Conservation (phyloP, 2,888 invertebrate species). For the Drosophila mimetica region DNA sequence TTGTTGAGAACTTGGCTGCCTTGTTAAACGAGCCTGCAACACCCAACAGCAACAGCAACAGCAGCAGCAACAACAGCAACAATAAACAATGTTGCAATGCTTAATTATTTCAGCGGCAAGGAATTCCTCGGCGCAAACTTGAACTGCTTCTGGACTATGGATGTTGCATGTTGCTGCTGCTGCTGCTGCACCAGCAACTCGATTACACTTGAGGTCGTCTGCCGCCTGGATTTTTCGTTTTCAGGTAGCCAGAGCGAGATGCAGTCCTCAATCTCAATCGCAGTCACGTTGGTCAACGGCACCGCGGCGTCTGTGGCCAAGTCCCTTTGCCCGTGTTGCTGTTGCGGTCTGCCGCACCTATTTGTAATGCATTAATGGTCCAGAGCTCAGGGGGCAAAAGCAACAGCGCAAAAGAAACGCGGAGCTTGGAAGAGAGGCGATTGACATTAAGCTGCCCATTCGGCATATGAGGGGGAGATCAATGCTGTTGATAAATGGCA, state of each 20-base stretch:
- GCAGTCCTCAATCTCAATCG: constrained; percentile 32
- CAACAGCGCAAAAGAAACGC: neutral
- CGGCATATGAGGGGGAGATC: constrained; percentile 41
- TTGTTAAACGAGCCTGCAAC: constrained; percentile 80
- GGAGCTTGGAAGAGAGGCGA: constrained; percentile 47
- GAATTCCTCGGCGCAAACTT: constrained; percentile 76
- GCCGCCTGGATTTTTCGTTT: constrained; percentile 28
- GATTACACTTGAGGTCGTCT: constrained; percentile 78
- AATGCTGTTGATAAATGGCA: constrained; percentile 41
- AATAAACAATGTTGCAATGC: constrained; percentile 80
- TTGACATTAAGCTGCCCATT: constrained; percentile 72
- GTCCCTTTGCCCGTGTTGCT: constrained; percentile 52
- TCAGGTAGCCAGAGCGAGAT: constrained; percentile 30
- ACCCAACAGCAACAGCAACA: constrained; percentile 54
- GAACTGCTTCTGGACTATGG: constrained; percentile 70
- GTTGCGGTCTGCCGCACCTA: constrained; percentile 72
- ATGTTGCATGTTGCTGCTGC: constrained; percentile 36
- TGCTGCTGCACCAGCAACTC: constrained; percentile 58
- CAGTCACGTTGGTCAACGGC: constrained; percentile 74
- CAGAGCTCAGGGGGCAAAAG: constrained; percentile 35
- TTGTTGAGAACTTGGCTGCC: constrained; percentile 74
- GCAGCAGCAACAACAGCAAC: constrained; percentile 47
- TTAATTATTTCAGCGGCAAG: constrained; percentile 80
- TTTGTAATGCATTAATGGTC: constrained; percentile 77
- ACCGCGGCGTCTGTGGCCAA: constrained; percentile 72